Evolutionary conservation across 2,888 invertebrate species (phyloP).

Genomic region (Chloromyia formosa): DNA sequence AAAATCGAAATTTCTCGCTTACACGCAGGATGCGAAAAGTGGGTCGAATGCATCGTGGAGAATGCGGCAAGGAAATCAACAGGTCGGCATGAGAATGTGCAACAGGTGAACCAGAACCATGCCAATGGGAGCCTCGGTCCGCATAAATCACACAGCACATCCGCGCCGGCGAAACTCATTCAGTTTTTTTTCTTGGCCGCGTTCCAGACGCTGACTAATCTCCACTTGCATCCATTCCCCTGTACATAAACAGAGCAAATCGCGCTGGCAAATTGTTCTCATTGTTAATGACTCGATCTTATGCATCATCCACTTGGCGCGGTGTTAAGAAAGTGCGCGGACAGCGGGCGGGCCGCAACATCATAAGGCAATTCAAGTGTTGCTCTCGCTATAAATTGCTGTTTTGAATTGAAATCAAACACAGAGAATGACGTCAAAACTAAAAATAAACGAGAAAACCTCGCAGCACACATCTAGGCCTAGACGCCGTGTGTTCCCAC

Average conservation of each 20-base stretch:
- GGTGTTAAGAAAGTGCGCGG: background rate
- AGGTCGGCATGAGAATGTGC: background rate
- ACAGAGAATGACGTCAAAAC: constrained; percentile 48
- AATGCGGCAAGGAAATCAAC: background rate
- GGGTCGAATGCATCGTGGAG: background rate
- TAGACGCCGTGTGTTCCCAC: background rate
- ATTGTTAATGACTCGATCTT: background rate
- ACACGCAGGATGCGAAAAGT: background rate
- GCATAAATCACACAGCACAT: background rate
- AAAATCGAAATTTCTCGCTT: background rate
- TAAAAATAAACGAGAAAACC: constrained; percentile 47
- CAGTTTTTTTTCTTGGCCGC: constrained; percentile 11
- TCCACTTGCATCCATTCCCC: no score
- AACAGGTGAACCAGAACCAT: constrained; percentile 25
- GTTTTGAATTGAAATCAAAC: constrained; percentile 34
- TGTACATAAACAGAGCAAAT: background rate
- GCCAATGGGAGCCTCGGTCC: background rate
- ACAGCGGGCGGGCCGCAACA: background rate
- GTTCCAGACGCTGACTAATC: constrained; percentile 30
- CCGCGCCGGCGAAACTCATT: background rate
- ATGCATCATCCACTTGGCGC: background rate
- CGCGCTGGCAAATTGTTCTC: background rate
- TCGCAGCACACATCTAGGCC: background rate
- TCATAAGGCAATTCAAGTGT: constrained; percentile 20
- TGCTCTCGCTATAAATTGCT: constrained; percentile 8